A percentile compares a stretch with the other conserved stretches of the same genome.
Conservation (phyloP, 2,888 invertebrate genomes). For the Sarcophaga rosellei region DNA sequence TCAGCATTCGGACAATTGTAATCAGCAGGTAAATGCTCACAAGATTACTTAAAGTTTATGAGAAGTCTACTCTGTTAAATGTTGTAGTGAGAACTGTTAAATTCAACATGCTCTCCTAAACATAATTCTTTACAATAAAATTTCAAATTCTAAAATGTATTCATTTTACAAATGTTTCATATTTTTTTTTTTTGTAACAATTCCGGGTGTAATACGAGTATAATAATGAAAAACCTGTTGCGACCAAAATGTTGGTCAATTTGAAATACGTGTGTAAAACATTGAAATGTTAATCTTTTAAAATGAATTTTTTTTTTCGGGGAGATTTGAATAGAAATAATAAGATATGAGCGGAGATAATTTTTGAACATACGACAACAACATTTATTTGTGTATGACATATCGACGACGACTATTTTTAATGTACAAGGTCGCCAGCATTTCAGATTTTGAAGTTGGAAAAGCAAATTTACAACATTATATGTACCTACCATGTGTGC, state of each 20-base stretch:
- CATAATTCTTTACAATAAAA: too few relatives aligned
- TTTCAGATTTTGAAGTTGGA: constrained; percentile 36
- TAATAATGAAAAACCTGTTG: neutral
- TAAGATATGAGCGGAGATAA: constrained; percentile 5
- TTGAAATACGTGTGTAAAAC: neutral
- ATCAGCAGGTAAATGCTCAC: too few relatives aligned
- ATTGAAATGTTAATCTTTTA: neutral
- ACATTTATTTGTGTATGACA: constrained; percentile 55
- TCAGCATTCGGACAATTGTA: too few relatives aligned
- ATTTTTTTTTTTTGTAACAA: too few relatives aligned
- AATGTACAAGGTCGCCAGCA: constrained; percentile 62
- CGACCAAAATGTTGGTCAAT: neutral
- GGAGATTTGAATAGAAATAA: constrained; percentile 11
- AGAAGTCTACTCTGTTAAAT: too few relatives aligned
- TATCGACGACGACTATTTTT: constrained; percentile 29
- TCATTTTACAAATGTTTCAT: too few relatives aligned
- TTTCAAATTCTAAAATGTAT: too few relatives aligned
- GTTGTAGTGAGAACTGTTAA: too few relatives aligned
- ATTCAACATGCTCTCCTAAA: too few relatives aligned
- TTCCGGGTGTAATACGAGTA: too few relatives aligned
- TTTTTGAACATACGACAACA: constrained; percentile 18
- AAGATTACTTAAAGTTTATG: too few relatives aligned
- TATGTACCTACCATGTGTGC: neutral
- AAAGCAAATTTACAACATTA: neutral
- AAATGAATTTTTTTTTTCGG: constrained; percentile 1